Evolutionary conservation across 2,888 invertebrate genomes (phyloP).

Genomic region (Stramonita haemastoma): DNA sequence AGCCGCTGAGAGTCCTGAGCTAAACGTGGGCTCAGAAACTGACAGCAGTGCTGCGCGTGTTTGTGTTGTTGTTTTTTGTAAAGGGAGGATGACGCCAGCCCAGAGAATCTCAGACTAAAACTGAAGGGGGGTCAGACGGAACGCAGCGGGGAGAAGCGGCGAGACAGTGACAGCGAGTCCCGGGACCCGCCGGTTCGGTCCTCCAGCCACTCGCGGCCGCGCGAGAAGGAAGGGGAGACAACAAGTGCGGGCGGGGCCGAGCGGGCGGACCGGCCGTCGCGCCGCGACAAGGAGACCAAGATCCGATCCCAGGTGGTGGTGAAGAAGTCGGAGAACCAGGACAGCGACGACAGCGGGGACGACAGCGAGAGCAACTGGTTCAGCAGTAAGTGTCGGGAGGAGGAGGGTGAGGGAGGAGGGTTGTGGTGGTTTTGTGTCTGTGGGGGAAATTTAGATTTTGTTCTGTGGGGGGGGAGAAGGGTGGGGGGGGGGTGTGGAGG

Average conservation of each 20-base stretch:
- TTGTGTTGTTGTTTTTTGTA: not conserved
- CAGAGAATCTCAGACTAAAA: constrained; percentile 62
- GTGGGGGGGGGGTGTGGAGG: no score
- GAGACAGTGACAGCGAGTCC: constrained; percentile 56
- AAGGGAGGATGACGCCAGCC: constrained; percentile 59
- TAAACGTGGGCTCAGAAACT: no score
- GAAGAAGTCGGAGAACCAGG: constrained; percentile 52
- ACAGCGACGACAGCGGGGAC: constrained; percentile 57
- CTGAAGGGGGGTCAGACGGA: constrained; percentile 54
- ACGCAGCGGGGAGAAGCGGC: constrained; percentile 50
- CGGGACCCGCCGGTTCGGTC: constrained; percentile 37
- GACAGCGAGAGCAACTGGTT: constrained; percentile 52
- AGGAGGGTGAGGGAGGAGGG: not conserved
- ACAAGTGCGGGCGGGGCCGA: constrained; percentile 18
- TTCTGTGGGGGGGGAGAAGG: no score
- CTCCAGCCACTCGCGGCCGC: constrained; percentile 49
- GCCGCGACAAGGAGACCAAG: constrained; percentile 55
- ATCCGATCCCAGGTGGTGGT: constrained; percentile 61
- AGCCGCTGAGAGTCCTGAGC: no score
- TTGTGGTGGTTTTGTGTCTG: no score
- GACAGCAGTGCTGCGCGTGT: no score
- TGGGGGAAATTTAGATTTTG: no score
- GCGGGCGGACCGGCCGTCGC: constrained; percentile 46
- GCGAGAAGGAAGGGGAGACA: constrained; percentile 55
- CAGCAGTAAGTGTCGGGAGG: constrained; percentile 45